Percentiles rank a stretch among this genome's conserved stretches.
Evolutionary conservation across 30 jellyfish, hydroid and myxozoan genomes (phyloP).

Genomic region (Aurelia aurita complex sp. Pacific): DNA sequence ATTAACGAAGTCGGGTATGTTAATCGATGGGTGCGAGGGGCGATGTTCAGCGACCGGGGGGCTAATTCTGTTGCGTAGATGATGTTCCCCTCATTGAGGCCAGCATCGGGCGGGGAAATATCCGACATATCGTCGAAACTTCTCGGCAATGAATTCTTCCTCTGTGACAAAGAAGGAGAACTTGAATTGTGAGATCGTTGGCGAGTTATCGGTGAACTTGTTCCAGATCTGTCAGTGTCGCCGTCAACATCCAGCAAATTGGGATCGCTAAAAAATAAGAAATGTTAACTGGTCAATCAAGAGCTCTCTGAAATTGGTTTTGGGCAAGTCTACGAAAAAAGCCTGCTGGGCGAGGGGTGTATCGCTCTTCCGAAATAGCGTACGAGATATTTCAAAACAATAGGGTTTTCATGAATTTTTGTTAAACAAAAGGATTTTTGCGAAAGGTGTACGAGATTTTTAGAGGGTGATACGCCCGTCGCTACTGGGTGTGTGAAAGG

Average conservation of each 20-base stretch:
- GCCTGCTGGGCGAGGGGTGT: too few relatives aligned
- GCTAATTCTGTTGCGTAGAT: conserved; percentile 70
- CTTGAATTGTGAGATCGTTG: conserved; percentile 3
- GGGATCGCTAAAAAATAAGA: conserved; percentile 43
- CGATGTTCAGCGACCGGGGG: conserved; percentile 70
- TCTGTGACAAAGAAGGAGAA: conserved; percentile 28
- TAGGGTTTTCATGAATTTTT: too few relatives aligned
- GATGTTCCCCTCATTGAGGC: conserved; percentile 36
- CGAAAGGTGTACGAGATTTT: too few relatives aligned
- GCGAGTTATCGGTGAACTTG: conserved; percentile 65
- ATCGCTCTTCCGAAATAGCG: too few relatives aligned
- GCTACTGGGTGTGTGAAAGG: too few relatives aligned
- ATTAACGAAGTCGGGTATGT: conserved; percentile 68
- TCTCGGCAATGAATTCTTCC: conserved; percentile 56
- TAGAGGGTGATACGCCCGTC: too few relatives aligned
- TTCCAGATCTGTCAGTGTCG: conserved; percentile 38
- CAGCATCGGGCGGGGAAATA: conserved; percentile 34
- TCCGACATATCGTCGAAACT: conserved; percentile 73
- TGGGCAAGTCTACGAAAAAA: too few relatives aligned
- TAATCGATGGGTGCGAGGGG: conserved; percentile 81
- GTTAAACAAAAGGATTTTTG: too few relatives aligned
- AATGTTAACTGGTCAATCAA: too few relatives aligned
- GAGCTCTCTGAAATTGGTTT: too few relatives aligned
- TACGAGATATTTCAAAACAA: too few relatives aligned
- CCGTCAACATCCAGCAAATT: conserved; percentile 62